Base-by-base conservation (phyloP, 1,140 invertebrate genomes). In the Drosophila nikananu region DNA sequence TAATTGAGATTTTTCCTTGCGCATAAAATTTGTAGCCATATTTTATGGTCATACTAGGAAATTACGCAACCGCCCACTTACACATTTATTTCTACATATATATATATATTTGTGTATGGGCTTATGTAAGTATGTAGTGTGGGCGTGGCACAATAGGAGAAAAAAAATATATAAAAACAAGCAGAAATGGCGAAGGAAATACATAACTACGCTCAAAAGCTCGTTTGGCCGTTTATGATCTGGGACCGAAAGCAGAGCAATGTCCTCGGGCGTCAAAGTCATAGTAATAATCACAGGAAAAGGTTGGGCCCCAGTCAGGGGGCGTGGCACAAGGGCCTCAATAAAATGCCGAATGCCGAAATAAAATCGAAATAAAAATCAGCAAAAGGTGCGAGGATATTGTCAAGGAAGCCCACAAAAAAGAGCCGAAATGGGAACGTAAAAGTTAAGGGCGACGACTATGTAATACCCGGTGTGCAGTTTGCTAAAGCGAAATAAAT, bases 351-450 rank as follows among this genome's bases (percentile, higher is more conserved):
- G 76, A 63, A 61, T 77, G 70, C 60, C 67, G 65, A 81, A 79
- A 79, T 79, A 79, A 79, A 89, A 89, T 68, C 65, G 74, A 90
- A 89, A 89, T 89, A 89, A 89, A 89, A 89, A 84, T 89, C 86
- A 84, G 81, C 81, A 81, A 89, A 89, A 90, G 84, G 84, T 89
- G 81, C 74, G 81, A 78, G 73, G 73, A 82, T 86, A 86, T 86
- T 86, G 83, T 86, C 83, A 77, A 78, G 46, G 32, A 15, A 42
- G 46, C 51, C 19, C 30, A 35, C 41, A 27, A 63, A 57, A 57
- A 46, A 58, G 25, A 32, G 2, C 27, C 27, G n/a, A 52, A 52
- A 52, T 52, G 51, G 27, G 27, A 52, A 32, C 32, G 6, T 57
- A n/a, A 39, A 57, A 57, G 15, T 25, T 39, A n/a, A 39, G 21